A percentile compares a stretch with the other conserved stretches of the same genome.
Conservation (phyloP, 2,888 invertebrate genomes). For the Sesia bembeciformis region DNA sequence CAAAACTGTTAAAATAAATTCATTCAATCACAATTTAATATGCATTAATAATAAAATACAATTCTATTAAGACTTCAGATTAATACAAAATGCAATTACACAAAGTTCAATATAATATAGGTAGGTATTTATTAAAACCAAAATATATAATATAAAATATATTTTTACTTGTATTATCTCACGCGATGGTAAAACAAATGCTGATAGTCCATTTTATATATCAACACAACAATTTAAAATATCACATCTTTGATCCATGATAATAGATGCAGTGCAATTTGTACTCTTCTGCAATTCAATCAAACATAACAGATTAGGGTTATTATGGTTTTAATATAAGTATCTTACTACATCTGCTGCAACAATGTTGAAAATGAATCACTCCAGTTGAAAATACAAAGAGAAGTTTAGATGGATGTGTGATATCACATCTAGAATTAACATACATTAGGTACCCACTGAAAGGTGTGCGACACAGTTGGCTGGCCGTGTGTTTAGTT, state of each 20-base stretch:
- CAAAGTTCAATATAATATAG: no score
- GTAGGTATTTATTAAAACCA: no score
- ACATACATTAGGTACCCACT: conserved; percentile 38
- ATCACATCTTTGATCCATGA: conserved; percentile 68
- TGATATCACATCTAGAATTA: conserved; percentile 44
- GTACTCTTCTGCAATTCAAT: conserved; percentile 29
- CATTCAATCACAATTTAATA: not conserved
- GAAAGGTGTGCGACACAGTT: conserved; percentile 33
- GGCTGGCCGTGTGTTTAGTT: conserved; percentile 38
- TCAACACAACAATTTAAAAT: conserved; percentile 52
- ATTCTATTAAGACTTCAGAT: conserved; percentile 39
- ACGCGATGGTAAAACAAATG: no score
- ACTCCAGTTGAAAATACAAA: conserved; percentile 43
- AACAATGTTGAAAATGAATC: conserved; percentile 41
- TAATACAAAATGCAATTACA: not conserved
- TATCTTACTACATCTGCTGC: conserved; percentile 19
- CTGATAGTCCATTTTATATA: conserved; percentile 5
- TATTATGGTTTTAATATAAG: conserved; percentile 18
- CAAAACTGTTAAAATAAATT: not conserved
- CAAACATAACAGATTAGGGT: conserved; percentile 18
- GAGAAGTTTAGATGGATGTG: conserved; percentile 30
- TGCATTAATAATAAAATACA: conserved; percentile 9
- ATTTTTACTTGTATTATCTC: conserved; percentile 26
- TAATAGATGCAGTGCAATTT: conserved; percentile 53
- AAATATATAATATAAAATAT: conserved; percentile 15